Conservation (phyloP, 1,140 invertebrate species). For the Magallana angulata region DNA sequence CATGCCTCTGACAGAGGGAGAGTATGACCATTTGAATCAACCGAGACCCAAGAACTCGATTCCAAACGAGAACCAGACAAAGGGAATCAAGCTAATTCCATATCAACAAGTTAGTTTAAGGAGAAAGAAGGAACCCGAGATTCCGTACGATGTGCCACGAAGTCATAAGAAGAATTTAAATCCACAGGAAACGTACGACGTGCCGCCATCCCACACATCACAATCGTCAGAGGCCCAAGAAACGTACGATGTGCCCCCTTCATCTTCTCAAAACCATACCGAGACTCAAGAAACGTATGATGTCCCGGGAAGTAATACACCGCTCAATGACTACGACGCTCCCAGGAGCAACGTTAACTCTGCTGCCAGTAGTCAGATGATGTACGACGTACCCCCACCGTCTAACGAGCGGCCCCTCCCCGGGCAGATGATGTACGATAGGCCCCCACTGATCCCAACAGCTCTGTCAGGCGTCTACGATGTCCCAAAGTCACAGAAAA, state of each 20-base stretch:
- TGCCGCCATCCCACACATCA: neutral
- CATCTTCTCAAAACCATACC: neutral
- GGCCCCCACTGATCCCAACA: neutral
- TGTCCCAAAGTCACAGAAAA: conserved; percentile 13
- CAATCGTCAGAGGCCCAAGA: neutral
- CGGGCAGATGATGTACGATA: neutral
- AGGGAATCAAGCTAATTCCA: neutral
- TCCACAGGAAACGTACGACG: neutral
- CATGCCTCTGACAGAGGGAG: conserved; percentile 20
- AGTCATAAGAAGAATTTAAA: conserved; percentile 1
- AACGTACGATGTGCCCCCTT: neutral
- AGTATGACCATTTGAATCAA: neutral
- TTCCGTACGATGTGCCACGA: conserved; percentile 5
- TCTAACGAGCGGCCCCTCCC: neutral
- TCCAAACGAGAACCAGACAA: neutral
- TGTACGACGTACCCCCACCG: neutral
- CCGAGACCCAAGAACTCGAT: neutral
- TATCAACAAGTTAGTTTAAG: too few relatives aligned
- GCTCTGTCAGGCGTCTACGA: neutral
- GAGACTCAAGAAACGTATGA: neutral
- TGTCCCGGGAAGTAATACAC: neutral
- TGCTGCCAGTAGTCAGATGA: neutral
- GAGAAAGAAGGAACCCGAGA: neutral
- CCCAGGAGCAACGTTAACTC: neutral
- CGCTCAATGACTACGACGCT: neutral